A percentile compares a stretch with the other conserved stretches of the same genome.
Evolutionary conservation across 2,888 invertebrate genomes (phyloP).

Genomic region (Ganaspis brasiliensis): DNA sequence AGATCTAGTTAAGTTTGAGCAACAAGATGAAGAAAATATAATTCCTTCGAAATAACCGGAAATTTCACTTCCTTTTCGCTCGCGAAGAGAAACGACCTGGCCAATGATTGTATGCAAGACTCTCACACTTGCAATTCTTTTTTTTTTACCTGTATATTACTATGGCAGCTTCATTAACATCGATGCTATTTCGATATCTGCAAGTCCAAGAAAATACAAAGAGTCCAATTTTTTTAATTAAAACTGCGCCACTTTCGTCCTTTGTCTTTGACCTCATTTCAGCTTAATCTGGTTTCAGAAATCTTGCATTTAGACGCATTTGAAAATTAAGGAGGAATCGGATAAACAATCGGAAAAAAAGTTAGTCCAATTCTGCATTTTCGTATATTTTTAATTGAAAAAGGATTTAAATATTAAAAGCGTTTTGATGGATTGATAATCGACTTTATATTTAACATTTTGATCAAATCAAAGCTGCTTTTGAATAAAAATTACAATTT

Average conservation of each 20-base stretch:
- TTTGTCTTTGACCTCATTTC: neutral
- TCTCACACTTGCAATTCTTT: slow-evolving; percentile 58
- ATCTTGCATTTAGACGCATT: too few relatives aligned
- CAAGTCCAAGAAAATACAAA: slow-evolving; percentile 2
- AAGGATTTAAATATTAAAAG: too few relatives aligned
- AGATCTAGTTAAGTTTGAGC: neutral
- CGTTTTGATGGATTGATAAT: too few relatives aligned
- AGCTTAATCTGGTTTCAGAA: too few relatives aligned
- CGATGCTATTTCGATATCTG: neutral
- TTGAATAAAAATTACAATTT: too few relatives aligned
- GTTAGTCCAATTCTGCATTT: too few relatives aligned
- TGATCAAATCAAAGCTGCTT: too few relatives aligned
- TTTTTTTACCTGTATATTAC: slow-evolving; percentile 3
- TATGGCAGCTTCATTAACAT: slow-evolving; percentile 13
- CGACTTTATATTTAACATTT: too few relatives aligned
- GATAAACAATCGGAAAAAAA: too few relatives aligned
- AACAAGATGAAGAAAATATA: slow-evolving; percentile 7
- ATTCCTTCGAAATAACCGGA: slow-evolving; percentile 58
- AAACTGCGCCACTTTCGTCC: neutral
- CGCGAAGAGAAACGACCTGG: slow-evolving; percentile 59
- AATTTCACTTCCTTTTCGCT: slow-evolving; percentile 73
- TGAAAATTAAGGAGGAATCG: too few relatives aligned
- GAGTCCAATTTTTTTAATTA: neutral
- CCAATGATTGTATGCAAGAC: slow-evolving; percentile 65
- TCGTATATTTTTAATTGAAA: too few relatives aligned